These are phyloP conservation scores for Diceros bicornis DNA, from an alignment of 2,797 vertebrate species.

Conservation along the genomic window DNA sequence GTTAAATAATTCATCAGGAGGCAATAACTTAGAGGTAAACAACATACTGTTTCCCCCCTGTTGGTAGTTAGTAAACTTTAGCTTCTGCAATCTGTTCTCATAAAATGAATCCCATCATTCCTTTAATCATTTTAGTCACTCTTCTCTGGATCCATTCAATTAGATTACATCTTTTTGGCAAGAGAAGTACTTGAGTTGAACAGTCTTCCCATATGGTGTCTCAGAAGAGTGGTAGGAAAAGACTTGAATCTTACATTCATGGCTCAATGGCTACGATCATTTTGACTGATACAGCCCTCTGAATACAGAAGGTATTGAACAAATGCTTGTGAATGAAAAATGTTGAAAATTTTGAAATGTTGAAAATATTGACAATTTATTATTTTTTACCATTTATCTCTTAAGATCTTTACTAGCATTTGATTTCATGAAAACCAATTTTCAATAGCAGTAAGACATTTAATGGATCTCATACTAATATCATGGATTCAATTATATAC, in stretches of 20 bases:
- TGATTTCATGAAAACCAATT: constrained; percentile 8
- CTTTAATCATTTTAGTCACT: constrained; percentile 72
- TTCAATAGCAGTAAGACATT: background rate
- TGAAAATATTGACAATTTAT: background rate
- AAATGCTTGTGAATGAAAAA: constrained; percentile 39
- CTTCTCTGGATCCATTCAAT: constrained; percentile 63
- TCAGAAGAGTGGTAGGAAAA: background rate
- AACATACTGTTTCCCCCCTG: constrained; percentile 61
- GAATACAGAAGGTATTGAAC: background rate
- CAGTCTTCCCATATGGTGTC: constrained; percentile 61
- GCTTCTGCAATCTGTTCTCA: constrained; percentile 69
- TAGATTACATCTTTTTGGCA: constrained; percentile 65
- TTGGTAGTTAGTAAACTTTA: constrained; percentile 72
- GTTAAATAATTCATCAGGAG: constrained; percentile 74
- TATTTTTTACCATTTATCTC: background rate
- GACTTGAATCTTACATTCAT: background rate
- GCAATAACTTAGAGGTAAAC: constrained; percentile 63
- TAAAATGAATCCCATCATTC: constrained; percentile 64
- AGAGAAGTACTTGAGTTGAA: constrained; percentile 66
- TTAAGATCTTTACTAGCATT: constrained; percentile 10
- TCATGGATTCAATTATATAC: background rate
- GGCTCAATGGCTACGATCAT: background rate
- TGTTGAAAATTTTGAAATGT: background rate
- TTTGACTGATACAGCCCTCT: background rate
- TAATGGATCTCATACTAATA: background rate